These are phyloP conservation scores for Sceloporus tristichus DNA, from an alignment of 2,113 vertebrate species.

Conservation along the genomic window DNA sequence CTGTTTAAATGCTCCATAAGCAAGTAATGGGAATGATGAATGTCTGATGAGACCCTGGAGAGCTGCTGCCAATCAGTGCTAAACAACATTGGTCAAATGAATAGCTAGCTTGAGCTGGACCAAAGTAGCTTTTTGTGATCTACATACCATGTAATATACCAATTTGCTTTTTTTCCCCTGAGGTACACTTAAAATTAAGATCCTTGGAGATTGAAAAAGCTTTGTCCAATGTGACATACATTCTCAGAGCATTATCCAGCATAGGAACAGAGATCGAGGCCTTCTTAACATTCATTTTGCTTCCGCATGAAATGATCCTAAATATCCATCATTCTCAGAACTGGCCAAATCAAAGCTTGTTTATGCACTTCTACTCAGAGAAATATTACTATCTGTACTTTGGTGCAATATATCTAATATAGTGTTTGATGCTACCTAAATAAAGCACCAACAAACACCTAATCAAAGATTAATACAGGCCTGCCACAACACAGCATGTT, in stretches of 20 bases:
- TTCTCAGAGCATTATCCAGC: conserved; percentile 14
- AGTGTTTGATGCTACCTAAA: neutral
- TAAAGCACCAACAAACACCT: conserved; percentile 26
- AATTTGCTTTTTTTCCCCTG: neutral
- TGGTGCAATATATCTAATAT: conserved; percentile 10
- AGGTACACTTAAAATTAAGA: neutral
- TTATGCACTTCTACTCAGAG: conserved; percentile 56
- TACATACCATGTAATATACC: too few species aligned
- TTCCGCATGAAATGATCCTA: conserved; percentile 19
- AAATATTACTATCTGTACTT: conserved; percentile 62
- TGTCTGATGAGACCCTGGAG: neutral
- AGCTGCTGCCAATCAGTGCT: neutral
- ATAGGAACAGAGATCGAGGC: conserved; percentile 31
- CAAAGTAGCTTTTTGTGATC: conserved; percentile 2
- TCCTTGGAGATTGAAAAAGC: conserved; percentile 31
- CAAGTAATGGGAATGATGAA: neutral
- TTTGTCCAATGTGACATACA: neutral
- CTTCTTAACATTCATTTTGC: conserved; percentile 47
- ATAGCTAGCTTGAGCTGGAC: neutral
- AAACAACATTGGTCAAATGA: neutral
- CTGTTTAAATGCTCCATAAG: neutral
- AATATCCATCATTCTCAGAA: conserved; percentile 41
- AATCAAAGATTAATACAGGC: conserved; percentile 54
- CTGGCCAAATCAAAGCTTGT: conserved; percentile 55
- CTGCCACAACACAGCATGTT: conserved; percentile 62